A percentile compares a stretch with the other conserved stretches of the same genome.
Conservation (phyloP, 2,888 invertebrate genomes). For the Julus scanicus region DNA sequence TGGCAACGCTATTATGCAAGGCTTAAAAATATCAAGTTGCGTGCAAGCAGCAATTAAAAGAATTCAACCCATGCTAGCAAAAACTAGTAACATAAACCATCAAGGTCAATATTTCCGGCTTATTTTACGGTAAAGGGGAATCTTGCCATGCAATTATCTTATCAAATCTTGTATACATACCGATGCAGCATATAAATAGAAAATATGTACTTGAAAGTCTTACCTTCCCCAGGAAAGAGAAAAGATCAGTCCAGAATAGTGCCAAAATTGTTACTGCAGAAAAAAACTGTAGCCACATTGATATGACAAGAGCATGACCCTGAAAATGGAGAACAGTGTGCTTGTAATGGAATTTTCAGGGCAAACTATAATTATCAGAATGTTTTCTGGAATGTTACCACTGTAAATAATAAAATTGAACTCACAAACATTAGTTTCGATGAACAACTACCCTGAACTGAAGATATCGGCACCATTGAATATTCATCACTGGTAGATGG, state of each 20-base stretch:
- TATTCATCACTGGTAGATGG: slow-evolving; percentile 54
- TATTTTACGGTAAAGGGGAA: too few relatives aligned
- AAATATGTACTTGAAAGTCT: not conserved
- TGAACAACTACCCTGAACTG: not conserved
- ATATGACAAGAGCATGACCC: slow-evolving; percentile 53
- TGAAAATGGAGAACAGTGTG: slow-evolving; percentile 1
- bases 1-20: too few relatives aligned
- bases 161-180: too few relatives aligned
- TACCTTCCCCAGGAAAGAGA: slow-evolving; percentile 58
- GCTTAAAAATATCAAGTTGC: too few relatives aligned
- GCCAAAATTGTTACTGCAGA: slow-evolving; percentile 53
- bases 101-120: too few relatives aligned
- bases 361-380: not conserved
- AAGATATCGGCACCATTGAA: slow-evolving; percentile 22
- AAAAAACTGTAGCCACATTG: slow-evolving; percentile 56
- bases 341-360: not conserved
- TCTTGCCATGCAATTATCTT: too few relatives aligned
- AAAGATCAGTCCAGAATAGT: slow-evolving; percentile 57
- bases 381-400: not conserved
- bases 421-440: slow-evolving; percentile 42
- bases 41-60: too few relatives aligned
- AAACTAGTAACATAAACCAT: too few relatives aligned
- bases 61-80: too few relatives aligned
- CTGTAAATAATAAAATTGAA: not conserved
- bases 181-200: not conserved